phyloP scores from a whole-genome alignment of 2,113 vertebrate species.

The Cebidichthys violaceus region DNA sequence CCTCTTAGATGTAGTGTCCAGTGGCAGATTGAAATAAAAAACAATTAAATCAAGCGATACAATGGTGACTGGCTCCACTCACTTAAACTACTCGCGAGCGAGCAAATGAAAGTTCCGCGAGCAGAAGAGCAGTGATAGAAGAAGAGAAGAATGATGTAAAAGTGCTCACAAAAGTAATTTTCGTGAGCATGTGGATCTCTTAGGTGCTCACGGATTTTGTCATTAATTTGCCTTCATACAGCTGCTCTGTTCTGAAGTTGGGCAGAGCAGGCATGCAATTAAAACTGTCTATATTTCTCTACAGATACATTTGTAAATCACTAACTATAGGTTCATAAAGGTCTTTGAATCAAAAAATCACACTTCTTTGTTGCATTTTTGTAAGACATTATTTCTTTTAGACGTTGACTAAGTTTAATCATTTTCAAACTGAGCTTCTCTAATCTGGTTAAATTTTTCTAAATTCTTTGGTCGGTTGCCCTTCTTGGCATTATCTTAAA shows the following conservation, averaged over 20 bases:
- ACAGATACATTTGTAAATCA: neutral
- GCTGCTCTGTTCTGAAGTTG: neutral
- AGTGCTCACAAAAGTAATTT: too few relatives aligned
- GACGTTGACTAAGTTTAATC: neutral
- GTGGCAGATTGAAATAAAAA: too few relatives aligned
- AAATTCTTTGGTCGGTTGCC: neutral
- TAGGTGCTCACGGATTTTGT: too few relatives aligned
- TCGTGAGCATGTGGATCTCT: too few relatives aligned
- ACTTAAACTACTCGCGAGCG: too few relatives aligned
- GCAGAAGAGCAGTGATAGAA: too few relatives aligned
- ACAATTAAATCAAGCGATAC: too few relatives aligned
- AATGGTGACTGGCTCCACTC: too few relatives aligned
- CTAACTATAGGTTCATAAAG: neutral
- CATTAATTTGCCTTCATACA: neutral
- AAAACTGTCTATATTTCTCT: neutral
- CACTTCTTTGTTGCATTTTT: neutral
- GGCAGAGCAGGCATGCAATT: neutral
- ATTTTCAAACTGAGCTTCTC: neutral
- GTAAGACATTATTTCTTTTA: neutral
- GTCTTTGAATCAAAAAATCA: neutral
- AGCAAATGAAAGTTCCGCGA: too few relatives aligned
- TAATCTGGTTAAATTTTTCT: neutral
- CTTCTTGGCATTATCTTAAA: constrained; percentile 5
- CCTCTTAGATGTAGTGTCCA: too few relatives aligned
- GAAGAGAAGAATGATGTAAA: too few relatives aligned